These are phyloP conservation scores for Coreius guichenoti DNA, from an alignment of 2,797 vertebrate genomes.

Conservation along the genomic window DNA sequence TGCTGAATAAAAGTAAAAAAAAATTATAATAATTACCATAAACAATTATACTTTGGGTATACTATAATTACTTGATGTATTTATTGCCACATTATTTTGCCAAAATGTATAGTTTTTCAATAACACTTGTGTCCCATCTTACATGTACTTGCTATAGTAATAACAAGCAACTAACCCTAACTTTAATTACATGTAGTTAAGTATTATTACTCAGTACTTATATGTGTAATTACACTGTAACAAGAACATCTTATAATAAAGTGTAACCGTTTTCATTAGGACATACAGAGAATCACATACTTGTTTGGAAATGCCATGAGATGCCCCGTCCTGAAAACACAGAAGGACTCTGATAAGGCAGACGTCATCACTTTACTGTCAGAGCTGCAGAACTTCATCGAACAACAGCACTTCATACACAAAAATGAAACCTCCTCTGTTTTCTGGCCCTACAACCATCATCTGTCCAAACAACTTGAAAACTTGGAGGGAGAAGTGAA, in stretches of 20 bases:
- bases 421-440: not conserved
- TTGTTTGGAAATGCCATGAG: slow-evolving; percentile 86
- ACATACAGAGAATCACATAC: slow-evolving; percentile 86
- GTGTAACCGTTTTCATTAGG: slow-evolving; percentile 71
- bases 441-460: slow-evolving; percentile 73
- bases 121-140: not conserved
- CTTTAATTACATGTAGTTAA: not conserved
- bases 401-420: slow-evolving; percentile 76
- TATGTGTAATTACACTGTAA: not conserved
- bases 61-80: not conserved
- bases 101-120: not conserved
- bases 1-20: not conserved
- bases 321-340: slow-evolving; percentile 71
- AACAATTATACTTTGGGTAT: not conserved
- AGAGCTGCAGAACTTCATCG: slow-evolving; percentile 86
- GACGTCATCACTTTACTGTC: slow-evolving; percentile 87
- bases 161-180: not conserved
- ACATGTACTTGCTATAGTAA: not conserved
- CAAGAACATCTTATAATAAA: not conserved
- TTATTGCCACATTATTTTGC: not conserved
- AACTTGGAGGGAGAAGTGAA: slow-evolving; percentile 84
- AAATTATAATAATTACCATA: too few species aligned
- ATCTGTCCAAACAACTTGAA: slow-evolving; percentile 87
- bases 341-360: slow-evolving; percentile 73
- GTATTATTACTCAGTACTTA: not conserved